Percentiles rank a stretch among this genome's conserved stretches.
Conservation (phyloP, 2,888 invertebrate species). For the Ischnus inquisitorius region DNA sequence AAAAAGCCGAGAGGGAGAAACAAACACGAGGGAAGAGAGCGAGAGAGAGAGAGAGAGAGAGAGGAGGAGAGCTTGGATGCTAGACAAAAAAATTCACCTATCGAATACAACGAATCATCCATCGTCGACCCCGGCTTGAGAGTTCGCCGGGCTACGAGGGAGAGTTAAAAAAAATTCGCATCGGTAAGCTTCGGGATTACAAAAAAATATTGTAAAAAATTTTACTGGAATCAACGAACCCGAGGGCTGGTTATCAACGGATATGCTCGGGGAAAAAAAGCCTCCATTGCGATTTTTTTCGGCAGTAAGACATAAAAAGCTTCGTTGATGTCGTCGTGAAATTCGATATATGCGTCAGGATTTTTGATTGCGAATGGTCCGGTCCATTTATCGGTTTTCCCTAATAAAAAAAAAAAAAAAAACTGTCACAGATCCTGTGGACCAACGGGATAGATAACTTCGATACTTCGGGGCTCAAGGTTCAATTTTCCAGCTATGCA, state of each 20-base stretch:
- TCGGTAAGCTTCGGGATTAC: constrained; percentile 22
- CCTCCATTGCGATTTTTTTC: background rate
- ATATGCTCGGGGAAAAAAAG: background rate
- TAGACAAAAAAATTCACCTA: constrained; percentile 34
- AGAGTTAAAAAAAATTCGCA: background rate
- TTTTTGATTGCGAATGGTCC: background rate
- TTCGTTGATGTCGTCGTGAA: background rate
- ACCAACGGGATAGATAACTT: background rate
- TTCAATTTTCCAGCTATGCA: background rate
- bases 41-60: background rate
- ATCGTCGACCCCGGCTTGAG: constrained; percentile 20
- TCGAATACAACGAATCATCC: constrained; percentile 25
- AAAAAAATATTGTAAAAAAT: constrained; percentile 13
- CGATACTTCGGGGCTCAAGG: background rate
- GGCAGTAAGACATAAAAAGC: background rate
- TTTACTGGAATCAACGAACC: constrained; percentile 2
- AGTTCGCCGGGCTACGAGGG: background rate
- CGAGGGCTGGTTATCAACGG: background rate
- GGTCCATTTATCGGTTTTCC: background rate
- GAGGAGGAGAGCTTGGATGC: background rate
- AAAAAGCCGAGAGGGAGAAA: background rate
- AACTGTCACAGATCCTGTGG: background rate
- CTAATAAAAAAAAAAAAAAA: background rate
- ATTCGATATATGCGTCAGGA: background rate
- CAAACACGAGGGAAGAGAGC: background rate